Evolutionary conservation across 1,140 invertebrate species (phyloP), one percentile per base, ranked within the genome.

Genomic region (Drosophila sturtevanti): DNA sequence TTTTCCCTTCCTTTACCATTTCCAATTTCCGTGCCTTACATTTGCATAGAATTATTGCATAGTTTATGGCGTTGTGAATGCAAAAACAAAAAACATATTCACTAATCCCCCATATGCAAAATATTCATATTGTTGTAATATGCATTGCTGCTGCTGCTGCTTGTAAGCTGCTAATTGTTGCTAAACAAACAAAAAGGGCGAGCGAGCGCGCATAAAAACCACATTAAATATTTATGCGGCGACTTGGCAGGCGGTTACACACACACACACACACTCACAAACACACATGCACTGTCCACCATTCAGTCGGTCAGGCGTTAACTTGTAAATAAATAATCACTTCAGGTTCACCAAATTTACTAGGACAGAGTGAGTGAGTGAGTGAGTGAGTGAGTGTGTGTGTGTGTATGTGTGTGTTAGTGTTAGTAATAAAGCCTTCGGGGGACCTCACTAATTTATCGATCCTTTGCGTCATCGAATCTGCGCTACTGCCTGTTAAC

Each of bases 161-260:
- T 81, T 87, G 80, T 76, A 86, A 86, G 75, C 82, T 81, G 79
- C 75, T 86, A 82, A 86, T 86, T 86, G 82, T 87, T 87, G 75
- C 71, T 72, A 71, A 87, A 86, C 76, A 87, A 87, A 87, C 59
- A 74, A 67, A 55, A 80, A 48, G 41, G 9, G 41, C 18, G 41
- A 31, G 6, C 27, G 6, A 31, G 27, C 16, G 41, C 41, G 41
- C 63, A 76, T 55, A 72, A 72, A 75, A 79, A 61, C 21, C 22
- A 35, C 63, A 72, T 68, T 48, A 78, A 81, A 75, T 73, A 87
- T 86, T 72, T 58, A 87, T 86, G 55, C 24, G 67, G 0, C 16
- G 41, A 48, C 41, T 48, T 48, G 16, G 16, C 41, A 14, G n/a
- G 7, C 41, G 14, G 41, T 3, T 18, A 9, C 41, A 7, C 16